Evolutionary conservation across 2,888 invertebrate species (phyloP), one percentile per base, ranked within the genome.

Genomic region (Drosophila limbata): DNA sequence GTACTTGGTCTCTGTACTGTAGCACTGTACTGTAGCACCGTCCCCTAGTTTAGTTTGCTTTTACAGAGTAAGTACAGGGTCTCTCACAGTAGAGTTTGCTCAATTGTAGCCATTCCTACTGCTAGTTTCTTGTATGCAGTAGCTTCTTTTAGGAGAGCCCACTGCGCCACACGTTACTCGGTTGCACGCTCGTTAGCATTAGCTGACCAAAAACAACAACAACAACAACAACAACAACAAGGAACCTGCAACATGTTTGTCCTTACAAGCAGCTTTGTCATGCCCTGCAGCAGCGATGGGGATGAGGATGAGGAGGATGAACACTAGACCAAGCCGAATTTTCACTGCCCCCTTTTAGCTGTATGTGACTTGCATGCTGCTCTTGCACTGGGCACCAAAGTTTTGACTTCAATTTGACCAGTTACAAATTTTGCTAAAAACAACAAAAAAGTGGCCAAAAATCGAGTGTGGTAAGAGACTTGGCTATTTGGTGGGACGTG

Each of bases 331-430:
- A 53, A 59, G 62, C 50, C 62, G 59, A 69, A 59, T 76, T 48
- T 64, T 13, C n/a, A 55, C 52, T 76, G 44, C 19, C 25, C 35
- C 21, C 31, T 28, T 9, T 13, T 13, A 39, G 44, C 56, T 66
- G 83, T 79, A 83, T 83, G 83, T 83, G 83, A 83, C 83, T 74
- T 77, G 83, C 83, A 83, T 83, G 83, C 88, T 19, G 33, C 50
- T 50, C 19, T 19, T 9, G 64, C 70, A 72, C 50, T 76, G 71
- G 69, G 61, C 71, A 77, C 73, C 88, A 88, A 83, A 88, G 55
- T 88, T 83, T 84, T 79, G 83, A 79, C 82, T 87, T 84, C 73
- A 84, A 87, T 81, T 87, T 87, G 65, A 65, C 79, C 75, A 75
- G 85, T 72, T 73, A 73, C 79, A 68, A 79, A 79, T 60, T 80